Conservation (phyloP, 2,113 vertebrate genomes). For the Rana temporaria region DNA sequence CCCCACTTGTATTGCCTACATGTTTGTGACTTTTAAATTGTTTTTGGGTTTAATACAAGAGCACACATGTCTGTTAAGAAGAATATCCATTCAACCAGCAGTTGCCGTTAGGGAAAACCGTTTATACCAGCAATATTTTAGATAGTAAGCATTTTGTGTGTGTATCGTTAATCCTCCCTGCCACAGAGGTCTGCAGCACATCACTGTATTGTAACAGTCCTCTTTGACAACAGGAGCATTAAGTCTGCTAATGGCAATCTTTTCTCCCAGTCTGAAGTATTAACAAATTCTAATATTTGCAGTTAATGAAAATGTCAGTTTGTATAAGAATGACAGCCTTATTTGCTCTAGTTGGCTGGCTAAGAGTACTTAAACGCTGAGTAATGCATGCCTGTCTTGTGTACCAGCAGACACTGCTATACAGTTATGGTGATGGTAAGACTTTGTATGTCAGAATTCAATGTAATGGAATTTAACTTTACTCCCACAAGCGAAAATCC, state of each 20-base stretch:
- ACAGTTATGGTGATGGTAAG: conserved; percentile 45
- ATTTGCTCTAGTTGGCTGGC: conserved; percentile 65
- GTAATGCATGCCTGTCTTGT: conserved; percentile 51
- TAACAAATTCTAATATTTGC: conserved; percentile 37
- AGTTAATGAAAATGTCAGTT: conserved; percentile 14
- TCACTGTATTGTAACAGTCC: not conserved
- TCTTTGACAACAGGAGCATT: not conserved
- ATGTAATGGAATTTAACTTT: conserved; percentile 52
- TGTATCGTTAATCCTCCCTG: not conserved
- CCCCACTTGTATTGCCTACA: too few relatives aligned
- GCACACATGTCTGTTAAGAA: conserved; percentile 31
- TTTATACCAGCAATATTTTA: conserved; percentile 42
- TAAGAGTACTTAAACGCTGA: conserved; percentile 52
- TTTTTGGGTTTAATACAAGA: conserved; percentile 11
- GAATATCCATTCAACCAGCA: conserved; percentile 41
- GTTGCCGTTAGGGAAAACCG: not conserved
- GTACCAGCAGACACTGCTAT: conserved; percentile 60
- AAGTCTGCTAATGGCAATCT: not conserved
- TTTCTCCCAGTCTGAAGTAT: conserved; percentile 6
- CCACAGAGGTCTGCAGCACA: not conserved
- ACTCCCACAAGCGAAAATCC: conserved; percentile 60
- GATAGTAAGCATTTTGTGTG: not conserved
- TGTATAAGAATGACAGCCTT: conserved; percentile 59
- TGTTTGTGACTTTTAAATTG: too few relatives aligned
- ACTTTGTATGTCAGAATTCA: conserved; percentile 52